phyloP scores from a whole-genome alignment of 2,888 invertebrate genomes.

The Apocheima hispidaria region DNA sequence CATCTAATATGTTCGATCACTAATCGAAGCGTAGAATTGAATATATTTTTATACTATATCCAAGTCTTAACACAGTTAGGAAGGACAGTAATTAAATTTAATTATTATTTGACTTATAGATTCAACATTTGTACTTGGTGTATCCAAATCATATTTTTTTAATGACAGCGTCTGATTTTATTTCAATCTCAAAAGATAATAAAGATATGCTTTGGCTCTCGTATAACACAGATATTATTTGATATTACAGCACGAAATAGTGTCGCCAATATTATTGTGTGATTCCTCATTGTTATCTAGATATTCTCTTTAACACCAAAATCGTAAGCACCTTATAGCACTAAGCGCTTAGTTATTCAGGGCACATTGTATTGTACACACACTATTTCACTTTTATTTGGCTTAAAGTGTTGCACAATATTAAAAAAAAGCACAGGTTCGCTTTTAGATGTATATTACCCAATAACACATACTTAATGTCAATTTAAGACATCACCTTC shows the following conservation, averaged over 20 bases:
- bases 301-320: conserved; percentile 19
- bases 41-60: background rate
- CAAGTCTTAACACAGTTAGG: background rate
- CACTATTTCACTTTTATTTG: conserved; percentile 23
- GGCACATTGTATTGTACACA: conserved; percentile 19
- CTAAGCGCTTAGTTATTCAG: conserved; percentile 18
- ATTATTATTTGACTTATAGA: too few species aligned
- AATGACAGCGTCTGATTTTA: too few species aligned
- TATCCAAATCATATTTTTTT: too few species aligned
- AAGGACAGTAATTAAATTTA: too few species aligned
- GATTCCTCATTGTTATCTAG: background rate
- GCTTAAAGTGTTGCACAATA: conserved; percentile 15
- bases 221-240: background rate
- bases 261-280: background rate
- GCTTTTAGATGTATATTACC: background rate
- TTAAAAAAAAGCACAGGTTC: conserved; percentile 23
- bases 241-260: background rate
- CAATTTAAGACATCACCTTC: background rate
- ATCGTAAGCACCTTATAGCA: conserved; percentile 20
- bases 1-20: too few species aligned
- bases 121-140: too few species aligned
- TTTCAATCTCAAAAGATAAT: too few species aligned
- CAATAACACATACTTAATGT: background rate
- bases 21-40: too few species aligned
- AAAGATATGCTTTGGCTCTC: background rate